Evolutionary conservation across 37 sponge, comb jelly and placozoan species (phyloP).

Genomic region (Dysidea cf. avara): DNA sequence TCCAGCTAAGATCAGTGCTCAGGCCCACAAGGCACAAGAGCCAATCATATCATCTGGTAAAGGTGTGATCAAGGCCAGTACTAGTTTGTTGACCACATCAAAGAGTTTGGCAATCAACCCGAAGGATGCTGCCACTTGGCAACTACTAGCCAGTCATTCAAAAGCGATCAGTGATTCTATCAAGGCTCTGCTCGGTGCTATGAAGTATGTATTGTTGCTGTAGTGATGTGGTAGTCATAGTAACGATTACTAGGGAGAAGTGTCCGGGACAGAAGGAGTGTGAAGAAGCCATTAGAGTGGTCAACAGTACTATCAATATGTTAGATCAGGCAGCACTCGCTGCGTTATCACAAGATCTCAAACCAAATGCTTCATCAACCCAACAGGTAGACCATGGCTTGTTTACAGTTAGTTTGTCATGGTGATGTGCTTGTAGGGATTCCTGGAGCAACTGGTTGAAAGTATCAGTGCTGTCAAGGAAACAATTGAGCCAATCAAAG

Average conservation of each 20-base stretch:
- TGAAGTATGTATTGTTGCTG: conserved; percentile 30
- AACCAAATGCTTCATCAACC: conserved; percentile 67
- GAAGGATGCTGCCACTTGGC: conserved; percentile 89
- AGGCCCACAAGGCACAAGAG: conserved; percentile 68
- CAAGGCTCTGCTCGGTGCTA: conserved; percentile 63
- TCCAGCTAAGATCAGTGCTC: conserved; percentile 89
- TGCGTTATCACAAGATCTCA: conserved; percentile 72
- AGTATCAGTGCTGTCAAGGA: conserved; percentile 67
- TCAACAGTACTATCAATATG: conserved; percentile 74
- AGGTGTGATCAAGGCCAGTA: conserved; percentile 67
- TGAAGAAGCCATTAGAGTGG: conserved; percentile 73
- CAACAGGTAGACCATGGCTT: conserved; percentile 23
- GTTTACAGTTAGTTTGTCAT: not conserved
- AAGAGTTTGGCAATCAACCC: conserved; percentile 87
- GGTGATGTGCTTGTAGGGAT: conserved; percentile 48
- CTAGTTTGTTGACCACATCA: conserved; percentile 76
- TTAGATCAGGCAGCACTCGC: conserved; percentile 86
- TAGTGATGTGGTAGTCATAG: not conserved
- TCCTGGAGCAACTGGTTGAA: conserved; percentile 81
- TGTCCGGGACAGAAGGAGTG: conserved; percentile 91
- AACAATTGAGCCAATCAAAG: conserved; percentile 65
- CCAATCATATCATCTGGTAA: conserved; percentile 73
- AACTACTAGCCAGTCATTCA: conserved; percentile 84
- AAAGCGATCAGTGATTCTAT: conserved; percentile 88
- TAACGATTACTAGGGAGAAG: conserved; percentile 46